Evolutionary conservation across 2,797 vertebrate genomes (phyloP).

Genomic region (Nannoperca australis): DNA sequence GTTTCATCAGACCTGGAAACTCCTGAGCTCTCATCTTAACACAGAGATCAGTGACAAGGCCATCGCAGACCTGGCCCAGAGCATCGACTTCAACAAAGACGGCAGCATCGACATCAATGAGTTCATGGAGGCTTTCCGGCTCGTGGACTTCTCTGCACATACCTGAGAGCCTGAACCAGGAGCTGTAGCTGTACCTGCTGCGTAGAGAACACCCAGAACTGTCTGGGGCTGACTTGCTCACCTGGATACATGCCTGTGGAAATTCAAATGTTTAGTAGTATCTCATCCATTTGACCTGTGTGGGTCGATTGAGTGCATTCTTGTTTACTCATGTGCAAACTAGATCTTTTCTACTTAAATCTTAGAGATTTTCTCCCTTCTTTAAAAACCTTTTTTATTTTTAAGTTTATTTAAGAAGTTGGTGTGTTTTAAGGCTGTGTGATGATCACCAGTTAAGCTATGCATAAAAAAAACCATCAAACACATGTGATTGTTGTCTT

Average conservation of each 20-base stretch:
- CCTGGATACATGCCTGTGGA: background rate
- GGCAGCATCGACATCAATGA: slow-evolving; percentile 97
- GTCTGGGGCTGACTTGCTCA: background rate
- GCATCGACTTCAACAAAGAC: slow-evolving; percentile 97
- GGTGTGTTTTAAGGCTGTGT: slow-evolving; percentile 7
- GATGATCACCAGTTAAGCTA: background rate
- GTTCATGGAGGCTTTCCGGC: slow-evolving; percentile 96
- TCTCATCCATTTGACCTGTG: background rate
- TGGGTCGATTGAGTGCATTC: background rate
- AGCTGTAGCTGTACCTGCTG: background rate
- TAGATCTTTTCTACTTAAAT: slow-evolving; percentile 48
- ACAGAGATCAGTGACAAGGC: slow-evolving; percentile 88
- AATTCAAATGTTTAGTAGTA: background rate
- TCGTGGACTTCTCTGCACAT: slow-evolving; percentile 84
- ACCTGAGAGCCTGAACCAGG: slow-evolving; percentile 22
- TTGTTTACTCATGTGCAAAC: background rate
- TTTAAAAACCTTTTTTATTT: background rate
- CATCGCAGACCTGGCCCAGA: slow-evolving; percentile 88
- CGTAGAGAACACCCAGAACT: background rate
- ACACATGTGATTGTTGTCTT: background rate
- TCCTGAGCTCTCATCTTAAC: slow-evolving; percentile 93
- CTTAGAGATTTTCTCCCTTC: slow-evolving; percentile 11
- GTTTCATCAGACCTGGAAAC: slow-evolving; percentile 93
- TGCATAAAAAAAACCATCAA: slow-evolving; percentile 19
- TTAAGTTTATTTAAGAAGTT: background rate